Conservation (phyloP, 2,888 invertebrate species). For the Cerceris rybyensis region DNA sequence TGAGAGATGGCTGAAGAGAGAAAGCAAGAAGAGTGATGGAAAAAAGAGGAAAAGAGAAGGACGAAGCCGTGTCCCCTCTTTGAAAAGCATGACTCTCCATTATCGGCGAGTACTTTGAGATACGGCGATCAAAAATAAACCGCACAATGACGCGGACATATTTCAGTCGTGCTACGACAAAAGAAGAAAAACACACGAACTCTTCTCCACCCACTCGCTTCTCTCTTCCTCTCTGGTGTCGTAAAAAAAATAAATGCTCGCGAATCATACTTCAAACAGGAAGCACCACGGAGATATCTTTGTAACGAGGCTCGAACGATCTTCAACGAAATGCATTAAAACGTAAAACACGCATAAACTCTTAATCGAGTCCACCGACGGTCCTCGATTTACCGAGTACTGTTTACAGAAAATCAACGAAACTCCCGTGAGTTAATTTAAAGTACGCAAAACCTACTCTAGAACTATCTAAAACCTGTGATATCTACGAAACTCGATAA, state of each 20-base stretch:
- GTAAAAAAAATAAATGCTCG: conserved; percentile 17
- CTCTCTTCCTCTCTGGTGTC: neutral
- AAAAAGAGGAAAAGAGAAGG: neutral
- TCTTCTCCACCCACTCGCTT: conserved; percentile 16
- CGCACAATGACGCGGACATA: conserved; percentile 23
- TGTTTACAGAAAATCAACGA: too few species aligned
- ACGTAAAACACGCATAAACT: too few species aligned
- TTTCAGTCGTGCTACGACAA: conserved; percentile 25
- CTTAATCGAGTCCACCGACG: too few species aligned
- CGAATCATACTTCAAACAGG: conserved; percentile 4
- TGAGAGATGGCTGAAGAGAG: too few species aligned
- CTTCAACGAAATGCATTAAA: too few species aligned
- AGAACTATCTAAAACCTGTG: too few species aligned
- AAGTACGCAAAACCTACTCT: too few species aligned
- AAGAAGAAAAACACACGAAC: conserved; percentile 25
- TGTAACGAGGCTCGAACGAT: conserved; percentile 4
- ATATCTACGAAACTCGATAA: too few species aligned
- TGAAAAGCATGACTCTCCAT: conserved; percentile 53
- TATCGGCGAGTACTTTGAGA: conserved; percentile 40
- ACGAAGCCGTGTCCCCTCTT: conserved; percentile 21
- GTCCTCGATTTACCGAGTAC: too few species aligned
- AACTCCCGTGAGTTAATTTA: too few species aligned
- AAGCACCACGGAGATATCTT: neutral
- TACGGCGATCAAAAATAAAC: conserved; percentile 63
- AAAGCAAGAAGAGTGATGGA: neutral